These are phyloP conservation scores for cat (Felis catus) DNA, from an alignment of 2,113 vertebrate genomes.

Conservation along the genomic window F.catus_Fca126_mat1.0 CM031412.1:176011001-176011500, in stretches of 20 bases:
- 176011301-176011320: background rate
- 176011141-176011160: background rate
- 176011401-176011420: background rate
- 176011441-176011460: background rate
- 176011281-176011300: background rate
- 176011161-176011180: background rate
- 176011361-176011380: background rate
- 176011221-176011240: background rate
- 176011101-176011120: background rate
- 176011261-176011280: background rate
- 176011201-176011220: background rate
- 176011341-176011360: background rate
- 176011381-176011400: background rate
- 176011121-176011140: background rate
- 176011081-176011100: background rate
- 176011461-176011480: background rate
- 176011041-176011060: background rate
- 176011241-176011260: background rate
- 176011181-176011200: background rate
- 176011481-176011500: background rate
- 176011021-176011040: background rate
- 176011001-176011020: background rate
- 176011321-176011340: background rate
- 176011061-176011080: background rate
- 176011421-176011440: background rate